Evolutionary conservation across 2,797 vertebrate genomes (phyloP).

Genomic region (Cottoperca gobio): DNA sequence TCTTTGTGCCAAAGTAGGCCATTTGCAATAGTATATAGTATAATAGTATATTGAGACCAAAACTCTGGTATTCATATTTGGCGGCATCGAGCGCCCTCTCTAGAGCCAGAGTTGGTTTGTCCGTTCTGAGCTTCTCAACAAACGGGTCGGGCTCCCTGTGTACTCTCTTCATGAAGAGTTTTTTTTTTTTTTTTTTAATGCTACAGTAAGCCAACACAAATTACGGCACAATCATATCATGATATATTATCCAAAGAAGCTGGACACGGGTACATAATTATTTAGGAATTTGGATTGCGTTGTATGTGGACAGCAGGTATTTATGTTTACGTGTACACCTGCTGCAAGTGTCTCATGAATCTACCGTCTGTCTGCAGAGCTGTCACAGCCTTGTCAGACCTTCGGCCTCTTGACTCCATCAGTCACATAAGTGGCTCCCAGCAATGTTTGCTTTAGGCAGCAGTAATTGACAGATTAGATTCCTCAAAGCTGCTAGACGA

Average conservation of each 20-base stretch:
- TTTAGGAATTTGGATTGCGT: not conserved
- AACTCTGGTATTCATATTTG: no score
- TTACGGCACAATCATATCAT: not conserved
- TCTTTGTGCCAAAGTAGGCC: no score
- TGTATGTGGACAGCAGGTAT: not conserved
- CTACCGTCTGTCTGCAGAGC: not conserved
- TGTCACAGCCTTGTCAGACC: not conserved
- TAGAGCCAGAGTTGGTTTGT: no score
- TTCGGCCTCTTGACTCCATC: slow-evolving; percentile 27
- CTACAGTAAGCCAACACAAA: not conserved
- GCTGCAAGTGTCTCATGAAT: not conserved
- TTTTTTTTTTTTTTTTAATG: not conserved
- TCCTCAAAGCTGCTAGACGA: slow-evolving; percentile 51
- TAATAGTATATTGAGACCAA: no score
- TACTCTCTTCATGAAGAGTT: no score
- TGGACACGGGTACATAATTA: not conserved
- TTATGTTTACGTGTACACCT: not conserved
- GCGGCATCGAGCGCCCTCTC: no score
- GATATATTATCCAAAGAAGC: not conserved
- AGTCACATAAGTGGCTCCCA: slow-evolving; percentile 40
- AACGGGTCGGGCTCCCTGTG: no score
- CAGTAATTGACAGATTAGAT: slow-evolving; percentile 57
- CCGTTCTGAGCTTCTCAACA: no score
- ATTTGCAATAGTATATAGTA: no score
- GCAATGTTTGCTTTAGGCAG: slow-evolving; percentile 23